Evolutionary conservation across 1,140 invertebrate genomes (phyloP).

Genomic region (Drosophila saltans): DNA sequence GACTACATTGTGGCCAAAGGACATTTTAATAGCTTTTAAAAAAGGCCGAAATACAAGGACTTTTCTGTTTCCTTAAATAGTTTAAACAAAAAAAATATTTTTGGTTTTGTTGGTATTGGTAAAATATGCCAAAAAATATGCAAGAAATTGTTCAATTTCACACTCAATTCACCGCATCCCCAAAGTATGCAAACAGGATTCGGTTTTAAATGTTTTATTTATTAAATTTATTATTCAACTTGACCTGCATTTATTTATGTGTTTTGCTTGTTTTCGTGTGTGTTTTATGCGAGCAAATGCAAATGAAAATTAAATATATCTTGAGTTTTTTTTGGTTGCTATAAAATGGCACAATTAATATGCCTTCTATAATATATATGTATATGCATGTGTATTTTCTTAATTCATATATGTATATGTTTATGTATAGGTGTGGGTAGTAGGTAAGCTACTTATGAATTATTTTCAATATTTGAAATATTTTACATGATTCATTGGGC

Average conservation of each 20-base stretch:
- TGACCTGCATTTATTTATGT: slow-evolving; percentile 49
- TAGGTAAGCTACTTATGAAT: slow-evolving; percentile 18
- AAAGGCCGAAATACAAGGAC: too few species aligned
- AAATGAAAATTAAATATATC: slow-evolving; percentile 37
- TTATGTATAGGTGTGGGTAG: slow-evolving; percentile 20
- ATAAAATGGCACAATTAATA: slow-evolving; percentile 60
- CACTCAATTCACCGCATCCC: background rate
- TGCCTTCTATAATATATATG: slow-evolving; percentile 26
- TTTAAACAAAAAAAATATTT: too few species aligned
- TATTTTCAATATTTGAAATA: slow-evolving; percentile 49
- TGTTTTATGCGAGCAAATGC: slow-evolving; percentile 34
- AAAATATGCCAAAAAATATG: background rate
- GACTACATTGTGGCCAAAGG: background rate
- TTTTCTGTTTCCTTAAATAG: too few species aligned
- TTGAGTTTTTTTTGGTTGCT: slow-evolving; percentile 32
- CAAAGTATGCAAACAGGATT: background rate
- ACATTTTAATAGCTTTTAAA: background rate
- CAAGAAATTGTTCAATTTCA: background rate
- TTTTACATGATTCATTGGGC: slow-evolving; percentile 40
- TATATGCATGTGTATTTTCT: slow-evolving; percentile 25
- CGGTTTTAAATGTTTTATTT: slow-evolving; percentile 49
- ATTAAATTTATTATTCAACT: slow-evolving; percentile 61
- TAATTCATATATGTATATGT: slow-evolving; percentile 11
- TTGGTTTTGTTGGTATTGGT: too few species aligned
- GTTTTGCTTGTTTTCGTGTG: slow-evolving; percentile 27